Evolutionary conservation across 2,888 invertebrate species (phyloP).

Genomic region (Philhelius pedissequus): DNA sequence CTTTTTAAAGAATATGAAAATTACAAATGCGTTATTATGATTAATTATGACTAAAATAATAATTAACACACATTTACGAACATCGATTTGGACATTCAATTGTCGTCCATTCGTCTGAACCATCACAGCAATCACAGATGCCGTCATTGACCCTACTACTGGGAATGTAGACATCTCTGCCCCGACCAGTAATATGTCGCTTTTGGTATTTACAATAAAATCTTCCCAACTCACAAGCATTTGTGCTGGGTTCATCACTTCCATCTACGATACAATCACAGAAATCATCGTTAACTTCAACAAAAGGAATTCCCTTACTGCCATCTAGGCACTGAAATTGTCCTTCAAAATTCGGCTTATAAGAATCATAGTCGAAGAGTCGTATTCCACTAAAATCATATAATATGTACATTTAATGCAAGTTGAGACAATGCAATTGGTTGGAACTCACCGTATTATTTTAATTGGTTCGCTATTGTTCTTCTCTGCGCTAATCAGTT

Average conservation of each 20-base stretch:
- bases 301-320: conserved; percentile 80
- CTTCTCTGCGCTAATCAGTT: conserved; percentile 22
- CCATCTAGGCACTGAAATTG: conserved; percentile 79
- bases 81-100: conserved; percentile 73
- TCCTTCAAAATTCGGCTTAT: conserved; percentile 78
- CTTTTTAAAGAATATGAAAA: conserved; percentile 31
- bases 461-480: conserved; percentile 72
- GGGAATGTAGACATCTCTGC: conserved; percentile 80
- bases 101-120: conserved; percentile 89
- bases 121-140: conserved; percentile 96
- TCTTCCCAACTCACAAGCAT: conserved; percentile 90
- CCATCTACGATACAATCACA: conserved; percentile 90
- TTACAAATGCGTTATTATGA: conserved; percentile 32
- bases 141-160: conserved; percentile 95
- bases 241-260: conserved; percentile 90
- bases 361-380: conserved; percentile 78
- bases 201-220: conserved; percentile 86
- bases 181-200: conserved; percentile 77
- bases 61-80: conserved; percentile 59
- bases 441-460: conserved; percentile 73
- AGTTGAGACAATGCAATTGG: background rate
- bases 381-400: conserved; percentile 76
- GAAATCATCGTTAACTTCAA: conserved; percentile 88
- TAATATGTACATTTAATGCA: no score
- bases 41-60: conserved; percentile 20